A percentile compares a stretch with the other conserved stretches of the same genome.
Evolutionary conservation across 2,113 vertebrate species (phyloP).

Genomic region (Orcinus orca): DNA sequence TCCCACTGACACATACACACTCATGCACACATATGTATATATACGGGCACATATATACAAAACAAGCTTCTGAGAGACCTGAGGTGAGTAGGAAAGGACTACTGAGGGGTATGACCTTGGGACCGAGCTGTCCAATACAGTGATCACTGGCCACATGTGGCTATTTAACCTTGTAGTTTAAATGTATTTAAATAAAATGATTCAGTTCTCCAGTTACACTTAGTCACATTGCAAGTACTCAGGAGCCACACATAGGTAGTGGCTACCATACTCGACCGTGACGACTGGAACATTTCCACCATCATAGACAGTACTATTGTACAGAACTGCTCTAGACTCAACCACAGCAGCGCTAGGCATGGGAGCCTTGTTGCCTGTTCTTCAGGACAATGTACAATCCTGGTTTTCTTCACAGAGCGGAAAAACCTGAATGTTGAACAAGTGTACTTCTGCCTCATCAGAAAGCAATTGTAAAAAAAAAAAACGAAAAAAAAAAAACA

Average conservation of each 20-base stretch:
- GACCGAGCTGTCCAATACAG: not conserved
- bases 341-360: too few relatives aligned
- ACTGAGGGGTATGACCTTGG: not conserved
- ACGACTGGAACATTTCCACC: not conserved
- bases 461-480: not conserved
- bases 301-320: not conserved
- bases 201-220: not conserved
- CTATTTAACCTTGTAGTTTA: not conserved
- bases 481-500: too few relatives aligned
- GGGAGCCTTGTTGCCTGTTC: not conserved
- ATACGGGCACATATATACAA: not conserved
- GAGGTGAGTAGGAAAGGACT: not conserved
- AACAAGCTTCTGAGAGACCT: not conserved
- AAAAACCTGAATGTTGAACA: not conserved
- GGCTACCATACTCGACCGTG: not conserved
- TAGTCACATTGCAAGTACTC: not conserved
- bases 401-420: not conserved
- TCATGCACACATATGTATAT: not conserved
- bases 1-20: accelerated
- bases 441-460: not conserved
- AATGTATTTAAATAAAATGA: not conserved
- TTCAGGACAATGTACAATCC: not conserved
- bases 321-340: not conserved
- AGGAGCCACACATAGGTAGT: not conserved
- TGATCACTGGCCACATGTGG: not conserved